These are phyloP conservation scores for Cricetomys ansorgei DNA, from an alignment of 2,113 vertebrate species.

Conservation along the genomic window DNA sequence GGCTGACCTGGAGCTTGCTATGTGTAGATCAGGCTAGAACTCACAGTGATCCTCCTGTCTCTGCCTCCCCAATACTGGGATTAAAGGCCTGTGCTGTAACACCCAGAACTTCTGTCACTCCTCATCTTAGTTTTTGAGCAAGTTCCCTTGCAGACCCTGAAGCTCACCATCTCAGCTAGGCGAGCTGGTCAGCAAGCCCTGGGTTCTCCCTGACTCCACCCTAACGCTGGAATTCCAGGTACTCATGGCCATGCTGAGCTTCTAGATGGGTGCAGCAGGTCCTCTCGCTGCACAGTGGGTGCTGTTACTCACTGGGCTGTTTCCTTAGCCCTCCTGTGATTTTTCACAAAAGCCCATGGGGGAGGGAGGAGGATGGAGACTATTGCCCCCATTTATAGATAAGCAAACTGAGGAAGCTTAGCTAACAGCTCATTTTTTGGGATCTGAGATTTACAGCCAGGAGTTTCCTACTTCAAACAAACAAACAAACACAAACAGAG, in stretches of 20 bases:
- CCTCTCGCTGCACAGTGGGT: neutral
- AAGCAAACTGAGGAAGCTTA: neutral
- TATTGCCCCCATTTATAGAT: neutral
- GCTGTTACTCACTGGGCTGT: neutral
- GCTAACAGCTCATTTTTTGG: neutral
- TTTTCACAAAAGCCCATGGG: neutral
- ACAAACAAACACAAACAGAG: conserved; percentile 24
- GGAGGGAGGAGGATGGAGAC: neutral
- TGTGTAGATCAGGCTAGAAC: neutral
- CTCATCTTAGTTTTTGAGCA: neutral
- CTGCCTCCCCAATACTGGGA: neutral
- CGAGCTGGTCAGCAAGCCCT: neutral
- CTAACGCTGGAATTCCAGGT: neutral
- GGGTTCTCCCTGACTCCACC: neutral
- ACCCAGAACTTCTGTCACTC: neutral
- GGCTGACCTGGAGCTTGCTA: neutral
- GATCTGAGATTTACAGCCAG: neutral
- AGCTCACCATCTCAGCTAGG: neutral
- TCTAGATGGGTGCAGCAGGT: neutral
- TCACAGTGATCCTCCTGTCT: neutral
- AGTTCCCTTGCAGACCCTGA: neutral
- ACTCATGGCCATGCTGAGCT: neutral
- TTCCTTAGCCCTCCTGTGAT: neutral
- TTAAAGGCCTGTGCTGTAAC: neutral
- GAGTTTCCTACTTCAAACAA: neutral